phyloP scores from a whole-genome alignment of 2,888 invertebrate genomes.

The Idaea straminata region DNA sequence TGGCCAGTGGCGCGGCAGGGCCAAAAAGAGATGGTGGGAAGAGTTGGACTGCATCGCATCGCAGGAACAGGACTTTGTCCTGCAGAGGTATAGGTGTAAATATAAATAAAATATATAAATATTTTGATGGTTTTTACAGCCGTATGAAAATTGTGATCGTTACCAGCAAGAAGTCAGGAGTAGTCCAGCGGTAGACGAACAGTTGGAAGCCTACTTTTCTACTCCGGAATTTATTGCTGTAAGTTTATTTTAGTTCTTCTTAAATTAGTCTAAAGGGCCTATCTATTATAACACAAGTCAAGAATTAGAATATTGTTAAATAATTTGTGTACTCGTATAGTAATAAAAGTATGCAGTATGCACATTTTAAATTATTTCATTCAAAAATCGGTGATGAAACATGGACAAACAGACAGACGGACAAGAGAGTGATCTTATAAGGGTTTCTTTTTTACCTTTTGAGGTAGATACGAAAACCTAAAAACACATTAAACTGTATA shows the following conservation, averaged over 20 bases:
- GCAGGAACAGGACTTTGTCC: too few species aligned
- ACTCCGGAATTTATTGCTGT: conserved; percentile 46
- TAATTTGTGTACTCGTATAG: too few species aligned
- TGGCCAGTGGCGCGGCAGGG: too few species aligned
- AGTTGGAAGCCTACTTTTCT: conserved; percentile 43
- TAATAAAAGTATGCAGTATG: conserved; percentile 2
- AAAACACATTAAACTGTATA: too few species aligned
- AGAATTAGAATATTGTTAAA: too few species aligned
- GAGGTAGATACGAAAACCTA: neutral
- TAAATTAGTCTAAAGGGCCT: neutral
- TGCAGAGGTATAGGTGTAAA: too few species aligned
- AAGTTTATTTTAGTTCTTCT: conserved; percentile 25
- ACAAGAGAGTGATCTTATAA: neutral
- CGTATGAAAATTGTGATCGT: conserved; percentile 71
- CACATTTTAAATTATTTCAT: neutral
- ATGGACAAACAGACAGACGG: too few species aligned
- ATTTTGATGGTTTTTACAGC: conserved; percentile 34
- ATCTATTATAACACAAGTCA: too few species aligned
- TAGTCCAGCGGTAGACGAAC: conserved; percentile 39
- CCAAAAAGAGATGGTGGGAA: too few species aligned
- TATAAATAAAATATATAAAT: too few species aligned
- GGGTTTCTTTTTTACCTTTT: neutral
- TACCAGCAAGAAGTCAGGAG: conserved; percentile 64
- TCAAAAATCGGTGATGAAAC: too few species aligned
- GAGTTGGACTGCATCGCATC: too few species aligned